Evolutionary conservation across 2,113 vertebrate species (phyloP), one percentile per base, ranked within the genome.

Genomic region (Pseudopodoces humilis): DNA sequence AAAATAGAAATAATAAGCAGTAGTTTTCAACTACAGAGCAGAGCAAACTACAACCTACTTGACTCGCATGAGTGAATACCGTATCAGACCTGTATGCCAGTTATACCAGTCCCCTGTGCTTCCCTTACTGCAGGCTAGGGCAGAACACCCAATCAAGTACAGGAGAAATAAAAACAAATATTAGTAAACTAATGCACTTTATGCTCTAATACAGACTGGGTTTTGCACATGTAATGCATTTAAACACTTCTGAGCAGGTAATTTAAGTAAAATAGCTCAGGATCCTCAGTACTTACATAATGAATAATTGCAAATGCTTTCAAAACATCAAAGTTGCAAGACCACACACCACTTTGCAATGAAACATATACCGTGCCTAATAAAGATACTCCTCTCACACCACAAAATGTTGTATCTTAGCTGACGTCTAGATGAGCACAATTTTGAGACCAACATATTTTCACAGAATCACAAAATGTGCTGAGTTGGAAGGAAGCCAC

Each of bases 31-130:
- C 5, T 41, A 49, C 1, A 64, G 13, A 76, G 53, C 1, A 64
- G 13, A 76, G 49, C 16, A 81, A 78, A 65, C 28, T 37, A 64
- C 41, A 25, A 6, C 21, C 27, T 80, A 23, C 46, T 65, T 58
- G 43, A 80, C 28, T 67, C 0, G 0, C 23, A 37, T 0, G 3
- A 82, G 74, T 25, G 15, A 91, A 63, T 12, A 18, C 2, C 71
- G 28, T 35, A 71, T 22, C 13, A 2, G 1, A 72, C 7, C 46
- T 50, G 27, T 18, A 24, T 4, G 6, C 5, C 37, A 59, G 20
- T 46, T 76, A 43, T 41, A n/a, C 30, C 12, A 58, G 71, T 21
- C 25, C 41, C 21, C 28, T 25, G 19, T 25, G 19, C 37, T 37
- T 43, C 50, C 71, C 64, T 21, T 11, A 30, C 15, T 2, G 1